Evolutionary conservation across 2,888 invertebrate genomes (phyloP), one percentile per base, ranked within the genome.

Genomic region (Xestoiulus laeticollis): DNA sequence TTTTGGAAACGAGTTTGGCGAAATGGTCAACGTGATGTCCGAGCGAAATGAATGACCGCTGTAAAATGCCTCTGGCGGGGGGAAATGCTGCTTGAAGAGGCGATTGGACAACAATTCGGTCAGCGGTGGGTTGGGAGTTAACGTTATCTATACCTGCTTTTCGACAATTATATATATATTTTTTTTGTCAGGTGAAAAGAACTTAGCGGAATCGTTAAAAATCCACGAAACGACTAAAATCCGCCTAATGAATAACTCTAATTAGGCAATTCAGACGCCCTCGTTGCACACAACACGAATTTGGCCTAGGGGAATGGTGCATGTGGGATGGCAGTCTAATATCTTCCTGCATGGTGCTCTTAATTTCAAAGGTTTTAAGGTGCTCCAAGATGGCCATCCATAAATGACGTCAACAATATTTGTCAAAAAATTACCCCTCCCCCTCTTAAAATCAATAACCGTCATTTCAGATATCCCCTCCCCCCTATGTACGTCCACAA

Each of bases 171-270:
- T n/a, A n/a, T n/a, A n/a, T n/a, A n/a, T n/a, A n/a, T 48, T 48
- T 48, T 48, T 22, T 59, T 3, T 59, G n/a, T 59, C n/a, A 4
- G 59, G 59, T 6, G n/a, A 59, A 59, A 48, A 59, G 14, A 19
- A 59, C 59, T 59, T 59, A 19, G 59, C 59, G 22, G 59, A 59
- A 59, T 59, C 59, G 59, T 59, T 59, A 59, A 59, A 59, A 59
- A 22, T 59, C 59, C 59, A 59, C n/a, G n/a, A 59, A 59, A 59
- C 59, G 59, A n/a, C 59, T 4, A 59, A 59, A 59, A 19, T 59
- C 59, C 59, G 6, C 59, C 59, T 59, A 19, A 48, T 19, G 16
- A 48, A 48, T 14, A 48, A 48, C 48, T 48, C 48, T 59, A 59
- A 59, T 59, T 59, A 22, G 59, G 59, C 19, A 59, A 59, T 59